Percentiles rank a stretch among this genome's conserved stretches.
Conservation (phyloP, 2,797 vertebrate genomes). For the Gallinago stenura region DNA sequence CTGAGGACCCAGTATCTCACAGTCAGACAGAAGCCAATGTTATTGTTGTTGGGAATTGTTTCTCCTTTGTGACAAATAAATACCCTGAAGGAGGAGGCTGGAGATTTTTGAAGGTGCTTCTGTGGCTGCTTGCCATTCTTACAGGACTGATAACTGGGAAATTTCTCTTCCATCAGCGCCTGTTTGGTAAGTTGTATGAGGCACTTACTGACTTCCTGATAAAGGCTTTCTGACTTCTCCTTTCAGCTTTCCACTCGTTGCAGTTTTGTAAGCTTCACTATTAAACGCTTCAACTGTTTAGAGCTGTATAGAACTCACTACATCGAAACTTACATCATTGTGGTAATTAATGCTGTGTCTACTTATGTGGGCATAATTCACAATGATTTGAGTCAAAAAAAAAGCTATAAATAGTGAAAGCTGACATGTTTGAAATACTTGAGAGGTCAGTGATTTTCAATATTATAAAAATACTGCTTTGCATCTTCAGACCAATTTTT, state of each 20-base stretch:
- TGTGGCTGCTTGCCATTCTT: constrained; percentile 93
- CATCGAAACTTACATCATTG: background rate
- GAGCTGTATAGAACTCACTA: background rate
- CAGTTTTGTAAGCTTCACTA: background rate
- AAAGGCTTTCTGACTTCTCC: background rate
- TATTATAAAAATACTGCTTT: background rate
- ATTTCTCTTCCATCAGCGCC: constrained; percentile 93
- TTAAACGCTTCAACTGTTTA: background rate
- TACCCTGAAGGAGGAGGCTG: constrained; percentile 91
- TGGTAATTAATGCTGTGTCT: background rate
- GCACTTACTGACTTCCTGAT: background rate
- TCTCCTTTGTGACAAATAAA: constrained; percentile 97
- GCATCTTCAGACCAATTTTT: background rate
- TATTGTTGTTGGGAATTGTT: constrained; percentile 97
- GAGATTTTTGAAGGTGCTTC: constrained; percentile 92
- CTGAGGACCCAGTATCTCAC: constrained; percentile 96
- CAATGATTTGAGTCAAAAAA: background rate
- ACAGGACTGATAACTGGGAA: constrained; percentile 92
- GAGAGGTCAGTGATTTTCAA: background rate
- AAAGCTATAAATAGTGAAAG: background rate
- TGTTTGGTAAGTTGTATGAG: constrained; percentile 91
- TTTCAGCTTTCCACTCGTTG: background rate
- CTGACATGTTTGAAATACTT: background rate
- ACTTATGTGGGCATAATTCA: background rate
- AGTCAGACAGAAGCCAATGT: constrained; percentile 96